A percentile compares a stretch with the other conserved stretches of the same genome.
Conservation (phyloP, 2,113 vertebrate species). For the Petroica traversi region DNA sequence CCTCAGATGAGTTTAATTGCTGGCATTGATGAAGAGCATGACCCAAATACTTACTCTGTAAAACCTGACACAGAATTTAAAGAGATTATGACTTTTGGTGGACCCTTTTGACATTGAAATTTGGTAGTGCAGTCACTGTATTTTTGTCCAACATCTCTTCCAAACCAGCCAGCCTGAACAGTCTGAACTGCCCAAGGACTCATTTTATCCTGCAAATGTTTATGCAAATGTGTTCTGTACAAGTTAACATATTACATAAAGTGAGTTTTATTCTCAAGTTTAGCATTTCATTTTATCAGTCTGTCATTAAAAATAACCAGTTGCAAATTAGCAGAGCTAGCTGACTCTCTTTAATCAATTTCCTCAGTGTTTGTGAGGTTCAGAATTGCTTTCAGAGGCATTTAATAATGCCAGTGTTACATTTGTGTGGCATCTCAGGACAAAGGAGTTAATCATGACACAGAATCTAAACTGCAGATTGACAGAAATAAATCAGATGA, state of each 20-base stretch:
- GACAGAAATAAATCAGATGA: constrained; percentile 64
- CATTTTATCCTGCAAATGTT: constrained; percentile 49
- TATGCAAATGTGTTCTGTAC: constrained; percentile 53
- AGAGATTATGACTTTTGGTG: not conserved
- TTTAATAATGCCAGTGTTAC: constrained; percentile 42
- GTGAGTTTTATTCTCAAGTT: constrained; percentile 41
- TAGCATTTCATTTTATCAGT: constrained; percentile 54
- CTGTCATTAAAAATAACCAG: constrained; percentile 55
- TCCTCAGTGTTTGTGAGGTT: constrained; percentile 33
- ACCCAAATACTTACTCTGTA: not conserved
- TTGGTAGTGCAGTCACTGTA: not conserved
- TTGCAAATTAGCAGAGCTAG: constrained; percentile 60
- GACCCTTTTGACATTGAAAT: not conserved
- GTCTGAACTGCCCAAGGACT: constrained; percentile 20
- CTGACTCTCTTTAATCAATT: constrained; percentile 54
- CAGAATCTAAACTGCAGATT: constrained; percentile 59
- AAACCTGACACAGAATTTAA: not conserved
- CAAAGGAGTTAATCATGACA: constrained; percentile 64
- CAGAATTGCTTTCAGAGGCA: constrained; percentile 56
- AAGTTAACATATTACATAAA: constrained; percentile 45
- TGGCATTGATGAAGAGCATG: not conserved
- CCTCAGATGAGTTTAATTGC: not conserved
- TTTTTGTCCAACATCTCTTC: not conserved
- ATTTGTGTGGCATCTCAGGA: constrained; percentile 40
- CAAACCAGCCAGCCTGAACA: not conserved